Base-by-base conservation (phyloP, 2,797 vertebrate genomes). In the Protosalanx chinensis region DNA sequence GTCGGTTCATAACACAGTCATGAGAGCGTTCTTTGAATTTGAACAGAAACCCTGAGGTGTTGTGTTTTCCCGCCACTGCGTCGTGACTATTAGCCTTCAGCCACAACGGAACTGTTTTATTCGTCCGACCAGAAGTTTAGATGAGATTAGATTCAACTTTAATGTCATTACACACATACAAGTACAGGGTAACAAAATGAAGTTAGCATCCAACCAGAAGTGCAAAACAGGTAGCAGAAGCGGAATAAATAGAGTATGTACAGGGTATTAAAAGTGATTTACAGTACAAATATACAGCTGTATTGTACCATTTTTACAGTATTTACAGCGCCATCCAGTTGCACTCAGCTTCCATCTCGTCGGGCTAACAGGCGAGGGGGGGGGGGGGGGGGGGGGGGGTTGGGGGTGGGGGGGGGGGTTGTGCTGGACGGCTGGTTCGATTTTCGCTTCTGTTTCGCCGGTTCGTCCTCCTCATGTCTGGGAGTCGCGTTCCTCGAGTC, bases 401-500 rank as follows among this genome's bases (percentile, higher is more conserved):
- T n/a, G 74, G 76, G 68, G 23, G 23, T 27, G 23, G 23, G 23
- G 23, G 23, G 23, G 23, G 23, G 23, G 23, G 23, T 27, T 27
- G 23, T 27, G 23, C 23, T 27, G 23, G 75, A 49, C 18, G 73
- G 79, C 70, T 15, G 80, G 77, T 76, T 80, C 71, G 16, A 81
- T 82, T 73, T 83, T 81, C 13, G 1, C 72, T 79, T 58, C 46
- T 32, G 4, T 51, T 56, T 49, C 5, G 27, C 64, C 37, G 76
- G 73, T 77, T 60, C 71, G 73, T 77, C 60, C 71, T 0, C 18
- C 70, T 62, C 73, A 76, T 67, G 78, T 83, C 79, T 77, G 70
- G 74, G 3, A 16, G 74, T 80, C 75, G 78, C 5, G 71, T 76
- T 80, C 66, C 61, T 30, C 78, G 75, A 80, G 74, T 79, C 79